These are phyloP conservation scores for Lepidothrix coronata DNA, from an alignment of 2,113 vertebrate species.

Conservation along the genomic window DNA sequence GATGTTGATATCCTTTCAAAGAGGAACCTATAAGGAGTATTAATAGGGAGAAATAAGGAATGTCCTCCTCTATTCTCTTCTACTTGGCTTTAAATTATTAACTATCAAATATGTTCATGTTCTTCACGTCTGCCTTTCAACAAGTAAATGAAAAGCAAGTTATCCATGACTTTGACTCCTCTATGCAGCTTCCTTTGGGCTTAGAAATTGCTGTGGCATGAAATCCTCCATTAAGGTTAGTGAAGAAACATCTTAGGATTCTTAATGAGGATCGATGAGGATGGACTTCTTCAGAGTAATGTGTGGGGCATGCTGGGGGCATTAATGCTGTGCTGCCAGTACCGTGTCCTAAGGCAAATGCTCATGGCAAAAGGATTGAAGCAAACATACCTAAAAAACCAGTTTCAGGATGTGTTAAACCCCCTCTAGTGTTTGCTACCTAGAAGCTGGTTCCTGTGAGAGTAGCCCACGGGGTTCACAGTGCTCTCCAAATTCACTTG, in stretches of 20 bases:
- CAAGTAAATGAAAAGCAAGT: neutral
- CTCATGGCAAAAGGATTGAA: neutral
- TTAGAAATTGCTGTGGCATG: neutral
- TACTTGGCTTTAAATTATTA: neutral
- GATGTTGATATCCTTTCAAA: slow-evolving; percentile 23
- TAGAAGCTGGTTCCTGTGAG: neutral
- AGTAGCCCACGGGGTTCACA: neutral
- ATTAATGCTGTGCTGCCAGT: neutral
- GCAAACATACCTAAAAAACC: neutral
- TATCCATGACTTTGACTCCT: neutral
- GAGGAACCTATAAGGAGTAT: neutral
- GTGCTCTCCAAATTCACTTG: neutral
- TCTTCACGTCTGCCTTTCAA: neutral
- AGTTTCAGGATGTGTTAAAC: neutral
- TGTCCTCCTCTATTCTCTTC: neutral
- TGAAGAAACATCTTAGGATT: neutral
- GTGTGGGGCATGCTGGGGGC: neutral
- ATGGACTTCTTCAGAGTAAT: neutral
- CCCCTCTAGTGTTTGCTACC: neutral
- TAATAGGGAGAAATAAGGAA: neutral
- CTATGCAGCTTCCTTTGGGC: neutral
- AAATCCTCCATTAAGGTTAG: neutral
- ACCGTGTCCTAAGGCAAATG: neutral
- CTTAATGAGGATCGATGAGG: neutral
- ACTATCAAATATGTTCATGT: neutral